A percentile compares a stretch with the other conserved stretches of the same genome.
Evolutionary conservation across 1,140 invertebrate species (phyloP).

Genomic region (Adoxophyes honmai): DNA sequence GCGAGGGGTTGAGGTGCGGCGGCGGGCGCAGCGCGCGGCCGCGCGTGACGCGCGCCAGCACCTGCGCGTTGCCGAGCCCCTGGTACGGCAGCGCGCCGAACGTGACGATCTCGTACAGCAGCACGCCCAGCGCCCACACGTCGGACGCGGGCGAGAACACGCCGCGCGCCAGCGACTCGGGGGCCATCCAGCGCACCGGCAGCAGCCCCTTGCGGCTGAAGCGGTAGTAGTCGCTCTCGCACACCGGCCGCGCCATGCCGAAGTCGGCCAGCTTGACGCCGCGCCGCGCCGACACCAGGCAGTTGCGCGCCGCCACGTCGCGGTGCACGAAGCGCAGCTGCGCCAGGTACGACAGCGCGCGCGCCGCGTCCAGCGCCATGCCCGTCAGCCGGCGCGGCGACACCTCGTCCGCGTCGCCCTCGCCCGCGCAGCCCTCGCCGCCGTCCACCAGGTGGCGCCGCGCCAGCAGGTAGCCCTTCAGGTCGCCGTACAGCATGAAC

Average conservation of each 20-base stretch:
- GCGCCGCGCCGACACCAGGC: slow-evolving; percentile 88
- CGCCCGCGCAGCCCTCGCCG: slow-evolving; percentile 82
- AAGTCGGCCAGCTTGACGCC: slow-evolving; percentile 95
- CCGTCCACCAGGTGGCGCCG: slow-evolving; percentile 88
- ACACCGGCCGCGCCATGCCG: slow-evolving; percentile 93
- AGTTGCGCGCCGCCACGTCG: slow-evolving; percentile 93
- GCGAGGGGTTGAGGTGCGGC: slow-evolving; percentile 78
- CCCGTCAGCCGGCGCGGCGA: slow-evolving; percentile 87
- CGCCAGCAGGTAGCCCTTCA: slow-evolving; percentile 92
- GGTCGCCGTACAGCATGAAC: slow-evolving; percentile 94
- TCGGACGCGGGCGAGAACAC: slow-evolving; percentile 91
- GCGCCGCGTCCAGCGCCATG: slow-evolving; percentile 92
- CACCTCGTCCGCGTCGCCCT: slow-evolving; percentile 85
- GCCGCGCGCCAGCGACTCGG: slow-evolving; percentile 87
- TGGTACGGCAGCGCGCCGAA: slow-evolving; percentile 94
- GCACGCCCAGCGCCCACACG: slow-evolving; percentile 91
- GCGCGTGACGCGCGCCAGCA: slow-evolving; percentile 87
- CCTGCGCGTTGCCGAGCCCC: slow-evolving; percentile 90
- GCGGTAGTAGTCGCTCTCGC: slow-evolving; percentile 92
- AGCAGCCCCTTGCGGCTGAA: slow-evolving; percentile 90
- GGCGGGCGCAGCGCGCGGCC: slow-evolving; percentile 86
- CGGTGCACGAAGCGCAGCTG: slow-evolving; percentile 90
- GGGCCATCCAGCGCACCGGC: slow-evolving; percentile 96
- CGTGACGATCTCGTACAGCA: slow-evolving; percentile 91
- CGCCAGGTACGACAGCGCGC: slow-evolving; percentile 89